Evolutionary conservation across 2,113 vertebrate species (phyloP).

Genomic region (Phalacrocorax pelagicus): DNA sequence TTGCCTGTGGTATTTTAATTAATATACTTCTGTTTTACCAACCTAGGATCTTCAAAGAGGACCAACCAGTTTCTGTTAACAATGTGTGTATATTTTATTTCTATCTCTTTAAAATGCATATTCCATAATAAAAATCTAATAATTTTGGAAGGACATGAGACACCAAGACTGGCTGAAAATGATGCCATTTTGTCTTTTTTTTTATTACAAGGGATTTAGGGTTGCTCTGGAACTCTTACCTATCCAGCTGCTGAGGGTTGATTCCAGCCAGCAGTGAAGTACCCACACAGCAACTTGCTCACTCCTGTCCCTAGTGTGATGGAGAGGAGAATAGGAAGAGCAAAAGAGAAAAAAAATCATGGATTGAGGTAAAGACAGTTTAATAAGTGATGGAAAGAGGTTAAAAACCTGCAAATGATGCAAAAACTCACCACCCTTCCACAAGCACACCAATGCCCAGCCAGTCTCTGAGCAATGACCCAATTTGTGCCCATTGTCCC

Average conservation of each 20-base stretch:
- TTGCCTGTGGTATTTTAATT: background rate
- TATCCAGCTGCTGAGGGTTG: background rate
- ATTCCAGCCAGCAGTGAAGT: background rate
- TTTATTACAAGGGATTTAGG: background rate
- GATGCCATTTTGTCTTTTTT: background rate
- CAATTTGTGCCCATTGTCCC: too few species aligned
- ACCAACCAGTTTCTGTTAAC: background rate
- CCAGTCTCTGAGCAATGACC: background rate
- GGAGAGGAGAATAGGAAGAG: background rate
- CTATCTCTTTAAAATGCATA: background rate
- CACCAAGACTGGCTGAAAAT: background rate
- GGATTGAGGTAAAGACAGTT: background rate
- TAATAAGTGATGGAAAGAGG: background rate
- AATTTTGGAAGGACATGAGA: background rate
- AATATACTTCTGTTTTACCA: background rate
- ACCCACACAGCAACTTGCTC: accelerated
- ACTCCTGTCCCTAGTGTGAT: background rate
- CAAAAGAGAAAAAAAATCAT: background rate
- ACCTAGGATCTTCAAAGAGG: background rate
- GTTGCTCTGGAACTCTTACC: background rate
- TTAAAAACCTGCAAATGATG: background rate
- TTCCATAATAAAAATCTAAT: background rate
- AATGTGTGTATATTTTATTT: background rate
- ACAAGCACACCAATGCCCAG: background rate
- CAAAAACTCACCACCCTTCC: background rate